Base-by-base conservation (phyloP, 1,140 invertebrate species). In the Thaumetopoea pityocampa region DNA sequence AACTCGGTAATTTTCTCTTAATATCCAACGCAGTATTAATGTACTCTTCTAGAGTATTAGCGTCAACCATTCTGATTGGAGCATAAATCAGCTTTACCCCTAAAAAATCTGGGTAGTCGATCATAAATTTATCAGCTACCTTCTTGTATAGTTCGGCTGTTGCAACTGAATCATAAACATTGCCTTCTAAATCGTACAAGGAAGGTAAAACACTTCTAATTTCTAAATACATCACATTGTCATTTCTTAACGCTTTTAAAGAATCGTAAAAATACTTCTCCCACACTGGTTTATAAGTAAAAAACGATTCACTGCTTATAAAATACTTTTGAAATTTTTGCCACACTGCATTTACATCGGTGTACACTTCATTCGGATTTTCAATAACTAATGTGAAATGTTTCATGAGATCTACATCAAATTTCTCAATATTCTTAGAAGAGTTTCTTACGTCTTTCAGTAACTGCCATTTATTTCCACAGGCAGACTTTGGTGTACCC, bases 141-240 rank as follows among this genome's bases (percentile, higher is more conserved):
- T 89, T 76, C 48, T 90, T 86, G 41, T 91, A 92, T 5, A 89
- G 77, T 12, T 77, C 44, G 0, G 89, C 85, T 0, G 88, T 87
- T 33, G 90, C 87, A 1, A 89, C 20, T 0, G 83, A 45, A 4
- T 73, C 80, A 28, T 89, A 89, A 3, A 47, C 23, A 0, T 79
- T 90, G 0, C 90, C 92, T 22, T 93, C 72, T 12, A 92, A 59
- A 49, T 92, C 89, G 45, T 92, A 92, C 0, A 92, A 58, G 37
- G 71, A 24, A 1, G 87, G 88, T 12, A 89, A 53, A 72, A 88
- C 46, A 89, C 83, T 45, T 67, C 88, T 47, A 68, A 96, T 65
- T 85, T 96, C 94, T 0, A 94, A 54, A 52, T 95, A 95, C 82
- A 94, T 89, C 0, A 96, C 85, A 65, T 94, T 93, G 57, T 96